A percentile compares a stretch with the other conserved stretches of the same genome.
Conservation (phyloP, 1,140 invertebrate species). For the Drosophila prosaltans region DNA sequence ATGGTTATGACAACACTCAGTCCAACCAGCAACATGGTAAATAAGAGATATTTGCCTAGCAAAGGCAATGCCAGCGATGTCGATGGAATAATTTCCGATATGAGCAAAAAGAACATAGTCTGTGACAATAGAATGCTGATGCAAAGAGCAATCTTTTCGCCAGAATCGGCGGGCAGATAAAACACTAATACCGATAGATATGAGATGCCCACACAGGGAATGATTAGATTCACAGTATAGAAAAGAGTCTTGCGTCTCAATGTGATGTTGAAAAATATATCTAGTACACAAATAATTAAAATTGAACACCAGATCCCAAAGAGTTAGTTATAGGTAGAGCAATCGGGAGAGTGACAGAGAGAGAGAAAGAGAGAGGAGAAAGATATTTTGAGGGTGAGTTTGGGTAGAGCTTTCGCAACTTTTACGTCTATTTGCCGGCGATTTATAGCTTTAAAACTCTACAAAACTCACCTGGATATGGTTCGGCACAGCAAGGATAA, state of each 20-base stretch:
- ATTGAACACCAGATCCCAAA: slow-evolving; percentile 61
- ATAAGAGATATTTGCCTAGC: slow-evolving; percentile 98
- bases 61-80: slow-evolving; percentile 98
- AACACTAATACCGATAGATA: slow-evolving; percentile 97
- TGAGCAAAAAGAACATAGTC: slow-evolving; percentile 99
- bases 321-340: not conserved
- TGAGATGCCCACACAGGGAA: slow-evolving; percentile 96
- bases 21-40: slow-evolving; percentile 99
- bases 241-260: slow-evolving; percentile 96
- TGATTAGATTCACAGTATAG: slow-evolving; percentile 98
- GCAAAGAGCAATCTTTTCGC: slow-evolving; percentile 98
- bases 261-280: slow-evolving; percentile 99
- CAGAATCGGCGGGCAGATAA: slow-evolving; percentile 98
- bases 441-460: slow-evolving; percentile 66
- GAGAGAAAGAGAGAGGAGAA: not conserved
- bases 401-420: slow-evolving; percentile 76
- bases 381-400: slow-evolving; percentile 58
- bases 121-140: slow-evolving; percentile 99
- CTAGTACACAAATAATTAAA: slow-evolving; percentile 84
- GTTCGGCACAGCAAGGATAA: slow-evolving; percentile 94
- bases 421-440: slow-evolving; percentile 44
- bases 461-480: slow-evolving; percentile 89
- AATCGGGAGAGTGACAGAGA: not conserved
- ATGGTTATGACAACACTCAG: slow-evolving; percentile 98
- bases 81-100: slow-evolving; percentile 99